Base-by-base conservation (phyloP, 2,888 invertebrate species). In the Andrena trimmerana region DNA sequence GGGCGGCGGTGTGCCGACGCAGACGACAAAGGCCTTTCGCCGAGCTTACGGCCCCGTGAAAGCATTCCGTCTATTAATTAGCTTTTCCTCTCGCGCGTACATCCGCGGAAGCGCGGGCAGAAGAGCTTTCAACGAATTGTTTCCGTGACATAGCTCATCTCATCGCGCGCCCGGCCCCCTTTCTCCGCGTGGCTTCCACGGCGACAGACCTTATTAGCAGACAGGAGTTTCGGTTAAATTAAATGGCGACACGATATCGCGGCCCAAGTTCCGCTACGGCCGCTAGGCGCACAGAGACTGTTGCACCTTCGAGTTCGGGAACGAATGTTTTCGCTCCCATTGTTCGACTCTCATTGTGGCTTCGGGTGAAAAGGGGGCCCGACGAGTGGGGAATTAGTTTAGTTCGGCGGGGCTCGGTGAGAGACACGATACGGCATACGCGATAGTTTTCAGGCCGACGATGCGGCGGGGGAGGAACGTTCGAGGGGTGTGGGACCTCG, bases 31-130 rank as follows among this genome's bases (percentile, higher is more conserved):
- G 48, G 54, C 29, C 33, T 71, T 62, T 71, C 13, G 33, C 27
- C 24, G 27, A 24, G 67, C 67, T 68, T 63, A 20, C 48, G 16
- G 67, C n/a, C 20, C 54, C 29, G 71, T 31, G 50, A 72, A 50
- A 78, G 54, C 82, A 29, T 78, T 78, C 48, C 72, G 50, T 24
- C 78, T 70, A 83, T 78, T 85, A 86, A 85, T 83, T 83, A 78
- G 72, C 42, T 33, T 50, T 65, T 59, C 24, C n/a, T n/a, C 27
- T 42, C 8, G 36, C 57, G n/a, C 59, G 24, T 27, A 42, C n/a
- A 57, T 20, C n/a, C 4, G 31, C 13, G 60, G 27, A 24, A 71
- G 16, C 29, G 66, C 24, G 57, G 54, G 29, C 60, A 66, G 63
- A 84, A 73, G 57, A 52, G 60, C 63, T 60, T 62, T 68, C 33